phyloP scores from a whole-genome alignment of 1,140 invertebrate species.

The Cydia strobilella region DNA sequence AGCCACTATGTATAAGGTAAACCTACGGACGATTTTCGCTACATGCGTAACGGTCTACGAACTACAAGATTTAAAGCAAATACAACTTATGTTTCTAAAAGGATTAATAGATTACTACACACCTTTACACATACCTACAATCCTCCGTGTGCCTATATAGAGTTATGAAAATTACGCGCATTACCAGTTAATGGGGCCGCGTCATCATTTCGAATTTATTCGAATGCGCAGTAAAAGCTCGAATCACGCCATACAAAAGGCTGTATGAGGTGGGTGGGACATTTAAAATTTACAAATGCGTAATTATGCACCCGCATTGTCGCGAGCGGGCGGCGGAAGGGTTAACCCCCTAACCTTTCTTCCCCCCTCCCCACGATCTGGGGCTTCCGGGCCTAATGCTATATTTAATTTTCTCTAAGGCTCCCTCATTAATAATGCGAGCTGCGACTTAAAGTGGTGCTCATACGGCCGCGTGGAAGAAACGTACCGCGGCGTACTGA shows the following conservation, averaged over 20 bases:
- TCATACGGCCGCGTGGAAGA: conserved; percentile 55
- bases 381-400: conserved; percentile 78
- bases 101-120: conserved; percentile 13
- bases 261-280: conserved; percentile 73
- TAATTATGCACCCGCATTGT: conserved; percentile 80
- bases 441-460: conserved; percentile 78
- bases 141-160: conserved; percentile 16
- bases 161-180: conserved; percentile 53
- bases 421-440: conserved; percentile 79
- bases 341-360: conserved; percentile 64
- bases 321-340: conserved; percentile 64
- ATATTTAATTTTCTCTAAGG: conserved; percentile 80
- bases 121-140: conserved; percentile 3
- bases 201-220: conserved; percentile 72
- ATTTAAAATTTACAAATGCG: conserved; percentile 80
- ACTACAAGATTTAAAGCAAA: conserved; percentile 2
- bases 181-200: conserved; percentile 63
- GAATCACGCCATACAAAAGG: conserved; percentile 77
- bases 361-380: conserved; percentile 57
- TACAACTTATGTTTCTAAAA: background rate
- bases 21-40: too few species aligned
- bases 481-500: conserved; percentile 16
- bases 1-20: too few species aligned
- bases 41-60: too few species aligned
- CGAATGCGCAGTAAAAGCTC: conserved; percentile 64